A percentile compares a stretch with the other conserved stretches of the same genome.
Conservation (phyloP, 2,113 vertebrate genomes). For the Crotalus viridis region DNA sequence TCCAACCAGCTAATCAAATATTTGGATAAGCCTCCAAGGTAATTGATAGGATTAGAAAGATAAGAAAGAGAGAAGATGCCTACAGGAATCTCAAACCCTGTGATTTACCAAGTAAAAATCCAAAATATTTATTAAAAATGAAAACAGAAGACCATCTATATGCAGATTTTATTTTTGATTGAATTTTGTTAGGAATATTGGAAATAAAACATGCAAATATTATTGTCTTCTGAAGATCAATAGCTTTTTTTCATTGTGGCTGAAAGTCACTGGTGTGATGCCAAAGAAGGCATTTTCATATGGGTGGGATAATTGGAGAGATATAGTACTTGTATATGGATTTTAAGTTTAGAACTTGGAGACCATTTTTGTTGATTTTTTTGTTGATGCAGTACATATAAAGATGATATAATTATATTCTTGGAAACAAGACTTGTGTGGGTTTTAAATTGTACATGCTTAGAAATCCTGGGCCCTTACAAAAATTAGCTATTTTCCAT, state of each 20-base stretch:
- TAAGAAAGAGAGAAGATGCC: slow-evolving; percentile 50
- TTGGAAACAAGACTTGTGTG: neutral
- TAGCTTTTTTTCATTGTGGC: slow-evolving; percentile 43
- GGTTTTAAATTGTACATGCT: neutral
- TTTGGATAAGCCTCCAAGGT: slow-evolving; percentile 66
- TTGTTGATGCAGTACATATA: neutral
- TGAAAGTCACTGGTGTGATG: slow-evolving; percentile 36
- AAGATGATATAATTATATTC: neutral
- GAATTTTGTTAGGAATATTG: slow-evolving; percentile 56
- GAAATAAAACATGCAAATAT: slow-evolving; percentile 59
- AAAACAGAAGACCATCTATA: slow-evolving; percentile 37
- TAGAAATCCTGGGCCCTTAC: neutral
- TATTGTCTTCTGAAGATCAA: slow-evolving; percentile 60
- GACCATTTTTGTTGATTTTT: neutral
- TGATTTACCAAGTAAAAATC: slow-evolving; percentile 49
- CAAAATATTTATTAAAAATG: slow-evolving; percentile 54
- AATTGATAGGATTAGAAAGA: slow-evolving; percentile 61
- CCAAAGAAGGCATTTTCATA: neutral
- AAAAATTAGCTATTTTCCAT: neutral
- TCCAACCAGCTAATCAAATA: slow-evolving; percentile 55
- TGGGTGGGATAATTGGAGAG: neutral
- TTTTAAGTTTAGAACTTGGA: neutral
- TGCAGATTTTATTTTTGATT: slow-evolving; percentile 58
- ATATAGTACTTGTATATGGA: neutral
- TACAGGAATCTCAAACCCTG: slow-evolving; percentile 27